Percentiles rank a stretch among this genome's conserved stretches.
phyloP scores from a whole-genome alignment of 2,113 vertebrate genomes.

The Cranoglanis bouderius region DNA sequence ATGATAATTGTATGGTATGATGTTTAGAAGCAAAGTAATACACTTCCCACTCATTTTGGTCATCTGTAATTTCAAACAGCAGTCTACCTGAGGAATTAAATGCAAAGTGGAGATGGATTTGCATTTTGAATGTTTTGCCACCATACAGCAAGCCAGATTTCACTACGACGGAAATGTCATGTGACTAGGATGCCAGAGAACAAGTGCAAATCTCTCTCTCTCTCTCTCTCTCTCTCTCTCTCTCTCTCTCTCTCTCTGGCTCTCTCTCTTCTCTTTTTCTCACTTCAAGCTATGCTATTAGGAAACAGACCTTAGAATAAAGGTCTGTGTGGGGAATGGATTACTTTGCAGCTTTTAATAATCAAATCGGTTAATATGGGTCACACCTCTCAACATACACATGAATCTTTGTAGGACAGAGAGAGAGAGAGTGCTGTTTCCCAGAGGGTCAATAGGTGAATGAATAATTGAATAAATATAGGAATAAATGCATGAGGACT shows the following conservation, averaged over 20 bases:
- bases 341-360: conserved; percentile 6
- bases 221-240: not conserved
- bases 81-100: not conserved
- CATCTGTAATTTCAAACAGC: too few relatives aligned
- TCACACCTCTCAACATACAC: conserved; percentile 16
- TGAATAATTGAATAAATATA: conserved; percentile 48
- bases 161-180: not conserved
- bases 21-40: not conserved
- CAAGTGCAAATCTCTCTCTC: not conserved
- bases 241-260: not conserved
- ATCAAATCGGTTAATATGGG: conserved; percentile 24
- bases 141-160: not conserved
- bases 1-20: too few relatives aligned
- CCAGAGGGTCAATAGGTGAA: conserved; percentile 44
- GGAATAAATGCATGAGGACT: conserved; percentile 51
- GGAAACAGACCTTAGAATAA: not conserved
- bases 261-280: not conserved
- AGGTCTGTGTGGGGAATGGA: not conserved
- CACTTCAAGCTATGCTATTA: not conserved
- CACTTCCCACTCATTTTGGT: not conserved
- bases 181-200: not conserved
- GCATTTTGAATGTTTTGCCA: not conserved
- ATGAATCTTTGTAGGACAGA: not conserved
- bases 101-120: not conserved
- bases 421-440: conserved; percentile 21